Evolutionary conservation across 2,113 vertebrate genomes (phyloP).

Genomic region (Hippocampus guttulatus): DNA sequence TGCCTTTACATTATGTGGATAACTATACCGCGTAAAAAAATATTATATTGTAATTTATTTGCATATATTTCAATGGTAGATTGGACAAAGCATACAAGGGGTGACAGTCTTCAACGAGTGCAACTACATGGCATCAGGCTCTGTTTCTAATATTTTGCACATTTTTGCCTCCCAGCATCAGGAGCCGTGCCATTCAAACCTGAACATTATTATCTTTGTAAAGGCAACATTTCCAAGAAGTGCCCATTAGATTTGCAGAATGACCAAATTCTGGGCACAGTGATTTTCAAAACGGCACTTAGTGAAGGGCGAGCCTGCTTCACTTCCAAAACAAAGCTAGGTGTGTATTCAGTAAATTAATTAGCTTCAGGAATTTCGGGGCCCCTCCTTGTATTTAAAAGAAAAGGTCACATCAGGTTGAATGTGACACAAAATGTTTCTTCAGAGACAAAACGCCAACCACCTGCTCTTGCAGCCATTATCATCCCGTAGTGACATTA

Average conservation of each 20-base stretch:
- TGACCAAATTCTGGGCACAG: not conserved
- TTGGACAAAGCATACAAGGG: not conserved
- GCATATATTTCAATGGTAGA: not conserved
- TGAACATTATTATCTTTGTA: not conserved
- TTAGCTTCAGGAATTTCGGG: constrained; percentile 4
- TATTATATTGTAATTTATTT: not conserved
- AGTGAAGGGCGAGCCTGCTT: not conserved
- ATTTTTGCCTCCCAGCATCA: not conserved
- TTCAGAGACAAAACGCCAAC: constrained; percentile 19
- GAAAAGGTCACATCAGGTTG: constrained; percentile 4
- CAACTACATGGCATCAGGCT: too few relatives aligned
- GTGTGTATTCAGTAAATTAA: constrained; percentile 13
- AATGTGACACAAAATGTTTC: constrained; percentile 31
- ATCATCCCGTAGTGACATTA: constrained; percentile 21
- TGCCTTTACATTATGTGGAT: not conserved
- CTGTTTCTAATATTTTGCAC: not conserved
- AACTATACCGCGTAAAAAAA: not conserved
- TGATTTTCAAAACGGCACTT: not conserved
- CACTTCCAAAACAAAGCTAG: not conserved
- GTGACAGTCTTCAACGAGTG: not conserved
- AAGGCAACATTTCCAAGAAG: not conserved
- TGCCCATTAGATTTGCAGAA: not conserved
- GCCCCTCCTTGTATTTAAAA: constrained; percentile 14
- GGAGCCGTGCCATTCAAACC: not conserved
- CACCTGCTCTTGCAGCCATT: constrained; percentile 35